Conservation (phyloP, 2,888 invertebrate species). For the Notocelia uddmanniana region DNA sequence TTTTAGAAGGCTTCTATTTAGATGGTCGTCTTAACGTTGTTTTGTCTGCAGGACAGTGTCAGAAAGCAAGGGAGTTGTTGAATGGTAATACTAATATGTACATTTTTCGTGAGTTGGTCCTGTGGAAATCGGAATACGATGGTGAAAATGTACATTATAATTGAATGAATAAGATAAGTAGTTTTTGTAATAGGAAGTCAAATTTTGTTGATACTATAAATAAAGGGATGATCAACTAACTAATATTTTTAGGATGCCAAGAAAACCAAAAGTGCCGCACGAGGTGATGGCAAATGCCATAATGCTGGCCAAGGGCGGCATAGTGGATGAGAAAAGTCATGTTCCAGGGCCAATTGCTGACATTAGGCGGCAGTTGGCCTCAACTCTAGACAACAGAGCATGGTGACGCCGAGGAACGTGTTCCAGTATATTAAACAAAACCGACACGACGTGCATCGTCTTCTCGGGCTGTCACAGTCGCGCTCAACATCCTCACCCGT, state of each 20-base stretch:
- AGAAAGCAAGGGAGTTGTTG: too few relatives aligned
- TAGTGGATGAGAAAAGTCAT: not conserved
- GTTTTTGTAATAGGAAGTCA: too few relatives aligned
- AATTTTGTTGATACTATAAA: too few relatives aligned
- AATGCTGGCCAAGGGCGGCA: not conserved
- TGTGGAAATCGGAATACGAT: too few relatives aligned
- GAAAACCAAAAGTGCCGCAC: constrained; percentile 2
- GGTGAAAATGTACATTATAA: too few relatives aligned
- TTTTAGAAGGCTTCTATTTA: too few relatives aligned
- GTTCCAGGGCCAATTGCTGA: not conserved
- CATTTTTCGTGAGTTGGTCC: too few relatives aligned
- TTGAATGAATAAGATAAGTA: too few relatives aligned
- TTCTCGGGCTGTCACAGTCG: not conserved
- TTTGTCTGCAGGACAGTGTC: too few relatives aligned
- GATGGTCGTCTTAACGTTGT: too few relatives aligned
- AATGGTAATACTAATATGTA: too few relatives aligned
- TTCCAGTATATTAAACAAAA: constrained; percentile 3
- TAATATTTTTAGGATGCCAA: not conserved
- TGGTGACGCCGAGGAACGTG: not conserved
- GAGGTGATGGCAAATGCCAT: not conserved
- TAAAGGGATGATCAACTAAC: not conserved
- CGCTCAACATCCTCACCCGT: not conserved
- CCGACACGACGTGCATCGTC: not conserved
- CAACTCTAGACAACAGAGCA: not conserved
- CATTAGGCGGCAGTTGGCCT: not conserved